Conservation (phyloP, 2,113 vertebrate species). For the Arvicanthis niloticus region DNA sequence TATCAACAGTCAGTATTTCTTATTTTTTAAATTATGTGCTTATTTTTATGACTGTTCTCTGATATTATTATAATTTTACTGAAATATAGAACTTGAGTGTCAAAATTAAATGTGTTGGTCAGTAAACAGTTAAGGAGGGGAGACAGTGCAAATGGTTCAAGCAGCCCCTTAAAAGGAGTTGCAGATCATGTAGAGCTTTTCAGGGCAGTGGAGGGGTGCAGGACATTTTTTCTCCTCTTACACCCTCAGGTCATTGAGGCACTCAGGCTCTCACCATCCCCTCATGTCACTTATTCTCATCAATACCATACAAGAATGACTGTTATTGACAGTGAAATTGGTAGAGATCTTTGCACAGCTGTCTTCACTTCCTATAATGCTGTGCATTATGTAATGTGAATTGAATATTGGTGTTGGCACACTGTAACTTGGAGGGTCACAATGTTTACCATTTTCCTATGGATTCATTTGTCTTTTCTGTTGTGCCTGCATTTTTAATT, state of each 20-base stretch:
- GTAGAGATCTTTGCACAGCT: neutral
- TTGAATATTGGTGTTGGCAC: neutral
- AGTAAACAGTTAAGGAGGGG: too few relatives aligned
- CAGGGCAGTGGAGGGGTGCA: too few relatives aligned
- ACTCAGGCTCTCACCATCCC: too few relatives aligned
- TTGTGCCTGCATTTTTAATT: neutral
- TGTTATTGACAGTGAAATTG: neutral
- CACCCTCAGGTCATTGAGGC: too few relatives aligned
- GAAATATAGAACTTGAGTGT: neutral
- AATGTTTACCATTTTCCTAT: neutral
- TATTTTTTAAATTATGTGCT: neutral
- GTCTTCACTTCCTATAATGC: neutral
- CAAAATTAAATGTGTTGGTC: neutral
- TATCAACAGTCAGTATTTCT: neutral
- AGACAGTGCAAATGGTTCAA: too few relatives aligned
- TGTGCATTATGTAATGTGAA: neutral
- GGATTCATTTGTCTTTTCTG: neutral
- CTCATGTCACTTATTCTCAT: neutral
- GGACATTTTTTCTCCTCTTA: too few relatives aligned
- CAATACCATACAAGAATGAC: neutral
- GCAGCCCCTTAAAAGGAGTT: too few relatives aligned
- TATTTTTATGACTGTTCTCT: neutral
- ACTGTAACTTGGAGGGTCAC: neutral
- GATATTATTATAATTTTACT: neutral
- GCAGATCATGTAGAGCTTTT: too few relatives aligned